A percentile compares a stretch with the other conserved stretches of the same genome.
Conservation (phyloP, 2,888 invertebrate genomes). For the Petrolisthes cinctipes region DNA sequence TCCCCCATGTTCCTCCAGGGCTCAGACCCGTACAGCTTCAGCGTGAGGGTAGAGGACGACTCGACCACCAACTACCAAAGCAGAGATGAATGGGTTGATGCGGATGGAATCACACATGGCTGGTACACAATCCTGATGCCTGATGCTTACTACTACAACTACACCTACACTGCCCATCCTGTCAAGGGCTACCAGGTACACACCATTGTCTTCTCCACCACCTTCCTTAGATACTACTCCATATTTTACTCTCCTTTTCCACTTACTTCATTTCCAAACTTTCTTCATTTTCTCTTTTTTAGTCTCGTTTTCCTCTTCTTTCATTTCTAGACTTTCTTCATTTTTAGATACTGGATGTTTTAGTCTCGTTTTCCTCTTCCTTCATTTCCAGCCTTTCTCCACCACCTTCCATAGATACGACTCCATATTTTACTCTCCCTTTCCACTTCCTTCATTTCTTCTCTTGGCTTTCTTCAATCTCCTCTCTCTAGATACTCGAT, state of each 20-base stretch:
- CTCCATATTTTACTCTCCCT: neutral
- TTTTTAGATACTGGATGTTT: too few relatives aligned
- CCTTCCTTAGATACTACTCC: too few relatives aligned
- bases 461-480: neutral
- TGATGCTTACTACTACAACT: conserved; percentile 62
- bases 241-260: neutral
- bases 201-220: neutral
- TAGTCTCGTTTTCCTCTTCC: neutral
- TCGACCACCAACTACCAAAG: conserved; percentile 59
- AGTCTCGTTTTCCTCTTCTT: neutral
- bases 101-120: conserved; percentile 54
- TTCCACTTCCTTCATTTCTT: neutral
- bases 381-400: neutral
- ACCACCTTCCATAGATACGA: neutral
- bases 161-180: conserved; percentile 61
- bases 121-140: conserved; percentile 59
- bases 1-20: conserved; percentile 19
- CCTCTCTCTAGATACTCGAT: neutral
- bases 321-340: neutral
- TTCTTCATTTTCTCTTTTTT: neutral
- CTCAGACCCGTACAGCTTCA: conserved; percentile 56
- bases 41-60: conserved; percentile 50
- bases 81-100: conserved; percentile 58
- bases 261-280: neutral
- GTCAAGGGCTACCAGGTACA: conserved; percentile 61